phyloP scores from a whole-genome alignment of 2,888 invertebrate species.

The Coecobrya sp. region DNA sequence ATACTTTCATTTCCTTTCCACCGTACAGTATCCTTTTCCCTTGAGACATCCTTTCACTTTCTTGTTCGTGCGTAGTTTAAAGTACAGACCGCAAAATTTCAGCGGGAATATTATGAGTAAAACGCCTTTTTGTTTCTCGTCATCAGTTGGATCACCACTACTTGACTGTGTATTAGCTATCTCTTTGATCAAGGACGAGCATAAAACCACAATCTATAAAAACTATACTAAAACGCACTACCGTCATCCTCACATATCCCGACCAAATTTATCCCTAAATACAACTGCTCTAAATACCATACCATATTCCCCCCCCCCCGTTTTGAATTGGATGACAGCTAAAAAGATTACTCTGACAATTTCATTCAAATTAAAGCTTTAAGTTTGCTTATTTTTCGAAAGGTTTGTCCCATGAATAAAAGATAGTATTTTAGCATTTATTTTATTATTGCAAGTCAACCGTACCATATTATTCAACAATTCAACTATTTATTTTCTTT shows the following conservation, averaged over 20 bases:
- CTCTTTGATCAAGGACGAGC: constrained; percentile 38
- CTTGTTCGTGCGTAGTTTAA: neutral
- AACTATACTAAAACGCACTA: too few species aligned
- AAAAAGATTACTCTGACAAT: constrained; percentile 59
- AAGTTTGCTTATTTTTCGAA: neutral
- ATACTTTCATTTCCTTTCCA: neutral
- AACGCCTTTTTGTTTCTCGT: neutral
- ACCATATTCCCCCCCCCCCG: too few species aligned
- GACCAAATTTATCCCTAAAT: neutral
- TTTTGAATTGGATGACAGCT: constrained; percentile 50
- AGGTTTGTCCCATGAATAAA: neutral
- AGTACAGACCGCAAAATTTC: constrained; percentile 21
- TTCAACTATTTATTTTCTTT: too few species aligned
- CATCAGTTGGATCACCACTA: neutral
- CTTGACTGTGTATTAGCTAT: constrained; percentile 10
- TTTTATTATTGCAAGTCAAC: too few species aligned
- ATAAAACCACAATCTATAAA: constrained; percentile 37
- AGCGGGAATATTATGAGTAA: neutral
- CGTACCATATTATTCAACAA: too few species aligned
- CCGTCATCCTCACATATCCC: neutral
- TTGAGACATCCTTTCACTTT: neutral
- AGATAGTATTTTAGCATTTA: neutral
- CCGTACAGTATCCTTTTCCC: neutral
- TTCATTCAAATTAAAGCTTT: constrained; percentile 33
- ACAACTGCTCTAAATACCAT: too few species aligned